phyloP scores from a whole-genome alignment of 2,113 vertebrate species.

The Equus quagga region DNA sequence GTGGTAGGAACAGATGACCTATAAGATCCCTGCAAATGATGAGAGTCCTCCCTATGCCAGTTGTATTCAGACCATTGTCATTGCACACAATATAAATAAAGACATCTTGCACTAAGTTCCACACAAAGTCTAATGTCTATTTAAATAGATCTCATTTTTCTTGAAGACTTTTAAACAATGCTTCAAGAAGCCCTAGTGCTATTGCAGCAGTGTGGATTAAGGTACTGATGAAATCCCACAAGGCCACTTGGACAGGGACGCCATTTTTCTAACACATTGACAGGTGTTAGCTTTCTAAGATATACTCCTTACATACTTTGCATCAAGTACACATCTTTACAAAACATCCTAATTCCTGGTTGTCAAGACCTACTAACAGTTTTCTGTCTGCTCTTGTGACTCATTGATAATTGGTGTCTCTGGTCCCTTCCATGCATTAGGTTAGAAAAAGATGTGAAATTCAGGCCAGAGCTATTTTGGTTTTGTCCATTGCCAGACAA shows the following conservation, averaged over 20 bases:
- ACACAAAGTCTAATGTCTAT: not conserved
- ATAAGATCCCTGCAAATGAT: not conserved
- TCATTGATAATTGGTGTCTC: slow-evolving; percentile 63
- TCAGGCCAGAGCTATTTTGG: not conserved
- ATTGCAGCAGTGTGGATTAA: not conserved
- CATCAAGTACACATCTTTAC: not conserved
- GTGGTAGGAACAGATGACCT: not conserved
- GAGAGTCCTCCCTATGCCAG: not conserved
- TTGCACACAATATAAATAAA: not conserved
- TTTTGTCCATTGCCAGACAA: slow-evolving; percentile 28
- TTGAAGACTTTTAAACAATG: not conserved
- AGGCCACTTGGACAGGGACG: not conserved
- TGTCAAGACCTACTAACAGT: slow-evolving; percentile 55
- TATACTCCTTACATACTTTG: not conserved
- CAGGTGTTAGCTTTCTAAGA: slow-evolving; percentile 19
- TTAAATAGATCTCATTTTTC: slow-evolving; percentile 45
- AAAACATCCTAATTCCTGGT: slow-evolving; percentile 56
- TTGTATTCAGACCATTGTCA: not conserved
- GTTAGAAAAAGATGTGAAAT: not conserved
- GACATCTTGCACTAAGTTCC: not conserved
- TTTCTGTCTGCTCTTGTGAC: slow-evolving; percentile 73
- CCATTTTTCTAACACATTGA: not conserved
- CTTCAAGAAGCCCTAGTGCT: slow-evolving; percentile 41
- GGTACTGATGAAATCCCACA: not conserved
- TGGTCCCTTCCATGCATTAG: slow-evolving; percentile 5